Evolutionary conservation across 2,797 vertebrate species (phyloP), one percentile per base, ranked within the genome.

Genomic region (Premnoplex brunnescens): DNA sequence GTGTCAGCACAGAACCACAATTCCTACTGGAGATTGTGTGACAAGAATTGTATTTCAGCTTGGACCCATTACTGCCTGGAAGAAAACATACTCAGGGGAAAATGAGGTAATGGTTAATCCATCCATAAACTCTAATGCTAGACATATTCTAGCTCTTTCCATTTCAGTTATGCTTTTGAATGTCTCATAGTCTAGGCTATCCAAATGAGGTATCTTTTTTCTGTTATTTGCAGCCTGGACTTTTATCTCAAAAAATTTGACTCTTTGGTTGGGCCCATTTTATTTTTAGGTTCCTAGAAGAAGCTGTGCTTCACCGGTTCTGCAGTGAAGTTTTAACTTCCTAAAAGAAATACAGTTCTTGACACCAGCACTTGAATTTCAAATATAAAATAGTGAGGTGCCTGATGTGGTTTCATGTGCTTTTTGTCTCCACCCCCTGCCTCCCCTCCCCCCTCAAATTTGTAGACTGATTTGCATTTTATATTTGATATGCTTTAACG

Each of bases 401-500:
- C 37, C 55, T 46, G 71, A 48, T 48, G n/a, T 46, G 51, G 22
- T 36, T 93, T 84, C 6, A 7, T 43, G 34, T 68, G 23, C 34
- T 90, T 95, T 97, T 86, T 66, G 36, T 87, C 58, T 69, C 71
- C 5, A 41, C 9, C 14, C 9, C 6, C 4, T 7, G 6, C 14
- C 3, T 8, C 32, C 32, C 4, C 22, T 2, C 3, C 26, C 3
- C 10, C 4, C 19, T 4, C 1, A 34, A 39, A 81, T 14, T 48
- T 91, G 12, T 46, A 56, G 44, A 21, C 30, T 85, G 39, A 26
- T 90, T 89, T 88, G 49, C 39, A 80, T 96, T 96, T 96, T 74
- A 43, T 71, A 88, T 94, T 95, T 92, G 22, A 79, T 86, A 78
- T 36, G 12, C 66, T 94, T 67, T 80, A 82, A 90, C 67, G 48